A percentile compares a stretch with the other conserved stretches of the same genome.
These are phyloP conservation scores for Polydesmus complanatus DNA, from an alignment of 2,888 invertebrate species.

Conservation along the genomic window DNA sequence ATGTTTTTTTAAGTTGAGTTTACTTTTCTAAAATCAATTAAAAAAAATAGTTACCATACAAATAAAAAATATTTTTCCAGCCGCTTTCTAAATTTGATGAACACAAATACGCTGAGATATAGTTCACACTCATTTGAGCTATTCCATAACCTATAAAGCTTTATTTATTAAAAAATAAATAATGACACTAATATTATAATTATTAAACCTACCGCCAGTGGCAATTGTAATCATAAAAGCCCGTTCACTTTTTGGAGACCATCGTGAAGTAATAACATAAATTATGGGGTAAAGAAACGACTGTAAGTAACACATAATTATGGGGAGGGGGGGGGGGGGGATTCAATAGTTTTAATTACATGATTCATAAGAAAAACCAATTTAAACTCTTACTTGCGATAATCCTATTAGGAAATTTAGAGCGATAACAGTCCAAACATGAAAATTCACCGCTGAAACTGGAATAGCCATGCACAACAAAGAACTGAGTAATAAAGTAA, in stretches of 20 bases:
- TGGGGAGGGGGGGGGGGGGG: too few relatives aligned
- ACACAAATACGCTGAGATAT: not conserved
- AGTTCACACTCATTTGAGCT: not conserved
- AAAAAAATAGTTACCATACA: too few relatives aligned
- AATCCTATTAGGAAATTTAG: not conserved
- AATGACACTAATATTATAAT: not conserved
- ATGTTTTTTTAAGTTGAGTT: too few relatives aligned
- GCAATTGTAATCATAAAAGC: not conserved
- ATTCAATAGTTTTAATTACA: too few relatives aligned
- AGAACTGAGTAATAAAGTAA: conserved; percentile 59
- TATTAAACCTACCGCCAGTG: not conserved
- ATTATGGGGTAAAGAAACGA: not conserved
- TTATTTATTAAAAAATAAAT: not conserved
- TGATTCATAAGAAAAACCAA: too few relatives aligned
- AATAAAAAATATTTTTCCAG: not conserved
- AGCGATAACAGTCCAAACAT: not conserved
- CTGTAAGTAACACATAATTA: not conserved
- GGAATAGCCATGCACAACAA: conserved; percentile 63
- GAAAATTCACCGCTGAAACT: conserved; percentile 40
- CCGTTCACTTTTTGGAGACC: not conserved
- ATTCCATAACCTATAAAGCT: not conserved
- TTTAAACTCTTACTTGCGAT: not conserved
- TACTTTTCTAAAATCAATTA: too few relatives aligned
- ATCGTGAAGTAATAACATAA: not conserved
- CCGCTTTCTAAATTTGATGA: not conserved